Base-by-base conservation (phyloP, 1,140 invertebrate species). In the Penaeus chinensis region DNA sequence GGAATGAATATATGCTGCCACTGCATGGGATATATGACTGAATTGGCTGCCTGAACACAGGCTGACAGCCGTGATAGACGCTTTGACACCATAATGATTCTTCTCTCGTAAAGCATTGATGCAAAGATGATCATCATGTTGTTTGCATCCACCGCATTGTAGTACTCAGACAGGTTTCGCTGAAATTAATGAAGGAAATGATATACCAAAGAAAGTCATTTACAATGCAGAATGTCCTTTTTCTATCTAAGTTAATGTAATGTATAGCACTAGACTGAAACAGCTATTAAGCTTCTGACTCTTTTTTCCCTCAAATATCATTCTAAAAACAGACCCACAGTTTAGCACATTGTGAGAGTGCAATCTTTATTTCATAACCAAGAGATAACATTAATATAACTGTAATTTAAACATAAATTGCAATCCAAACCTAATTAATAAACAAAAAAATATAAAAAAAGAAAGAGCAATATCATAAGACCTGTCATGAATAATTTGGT, bases 1-100 rank as follows among this genome's bases (percentile, higher is more conserved):
- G 98, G 98, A 92, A 99, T 99, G 91, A 97, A 99, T 91, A 99
- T 97, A 91, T 99, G 97, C 92, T 99, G 98, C 98, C 98, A 99
- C 90, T 96, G 95, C 97, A 99, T 98, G 8, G 98, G 98, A 93
- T 98, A 99, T 54, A 99, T 94, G 60, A 99, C 94, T 85, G 96
- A 95, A 92, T 98, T 98, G 13, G 97, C 96, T 10, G 98, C 97
- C 92, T 99, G 97, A 24, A 99, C 96, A 91, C 98, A 98, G 2
- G 97, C 96, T 89, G 97, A 97, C 69, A 99, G 93, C 85, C 96
- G 94, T 90, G 96, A 97, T 84, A 98, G 93, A 92, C 95, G 96
- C 89, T 95, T 95, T 0, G 97, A 98, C 10, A 95, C 96, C 89
- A 99, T 95, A 82, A 99, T 95, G 87, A 99, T 97, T 63, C 98